Conservation (phyloP, 1,140 invertebrate species). For the Zaprionus ornatus region DNA sequence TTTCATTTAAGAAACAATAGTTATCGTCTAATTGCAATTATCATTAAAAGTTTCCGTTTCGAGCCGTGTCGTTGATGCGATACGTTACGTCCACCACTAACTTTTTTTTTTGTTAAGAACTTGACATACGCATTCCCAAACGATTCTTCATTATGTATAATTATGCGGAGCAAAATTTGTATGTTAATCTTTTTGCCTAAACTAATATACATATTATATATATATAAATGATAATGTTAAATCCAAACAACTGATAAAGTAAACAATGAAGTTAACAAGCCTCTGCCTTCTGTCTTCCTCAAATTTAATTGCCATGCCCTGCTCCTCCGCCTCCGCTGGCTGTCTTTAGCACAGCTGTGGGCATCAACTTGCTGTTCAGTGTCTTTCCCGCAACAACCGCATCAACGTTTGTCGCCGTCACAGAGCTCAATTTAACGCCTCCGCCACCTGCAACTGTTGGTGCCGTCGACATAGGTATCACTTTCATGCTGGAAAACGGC, state of each 20-base stretch:
- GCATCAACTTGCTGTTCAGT: conserved; percentile 55
- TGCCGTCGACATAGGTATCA: conserved; percentile 83
- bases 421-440: conserved; percentile 45
- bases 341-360: conserved; percentile 62
- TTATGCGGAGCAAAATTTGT: conserved; percentile 29
- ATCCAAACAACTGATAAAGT: conserved; percentile 43
- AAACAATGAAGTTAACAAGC: conserved; percentile 61
- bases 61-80: background rate
- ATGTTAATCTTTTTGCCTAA: conserved; percentile 50
- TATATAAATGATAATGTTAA: conserved; percentile 31
- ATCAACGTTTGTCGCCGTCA: conserved; percentile 33
- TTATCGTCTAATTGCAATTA: background rate
- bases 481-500: conserved; percentile 88
- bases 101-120: background rate
- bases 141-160: conserved; percentile 3
- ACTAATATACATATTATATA: conserved; percentile 31
- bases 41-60: background rate
- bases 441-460: conserved; percentile 9
- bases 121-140: conserved; percentile 2
- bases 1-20: background rate
- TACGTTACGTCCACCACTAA: background rate
- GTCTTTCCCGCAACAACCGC: conserved; percentile 41
- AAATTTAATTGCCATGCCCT: conserved; percentile 56
- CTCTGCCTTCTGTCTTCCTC: conserved; percentile 46
- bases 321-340: conserved; percentile 31